phyloP scores from a whole-genome alignment of 2,888 invertebrate species.

The Drosophila affinis region DNA sequence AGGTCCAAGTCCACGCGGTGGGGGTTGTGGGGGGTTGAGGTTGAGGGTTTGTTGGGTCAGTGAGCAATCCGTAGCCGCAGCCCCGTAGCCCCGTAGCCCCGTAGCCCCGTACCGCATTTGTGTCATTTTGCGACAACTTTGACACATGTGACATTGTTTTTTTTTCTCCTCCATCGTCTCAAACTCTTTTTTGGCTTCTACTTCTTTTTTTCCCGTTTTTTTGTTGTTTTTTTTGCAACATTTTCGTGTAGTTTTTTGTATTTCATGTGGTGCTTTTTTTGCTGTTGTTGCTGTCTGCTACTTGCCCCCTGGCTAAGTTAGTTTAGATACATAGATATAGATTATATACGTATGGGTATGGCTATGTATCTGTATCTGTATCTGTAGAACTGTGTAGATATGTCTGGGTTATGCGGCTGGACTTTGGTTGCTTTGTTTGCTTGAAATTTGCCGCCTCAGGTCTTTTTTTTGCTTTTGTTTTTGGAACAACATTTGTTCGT shows the following conservation, averaged over 20 bases:
- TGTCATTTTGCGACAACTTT: constrained; percentile 81
- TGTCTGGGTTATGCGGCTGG: constrained; percentile 36
- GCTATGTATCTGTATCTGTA: constrained; percentile 22
- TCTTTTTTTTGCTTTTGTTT: not conserved
- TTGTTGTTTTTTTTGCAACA: constrained; percentile 58
- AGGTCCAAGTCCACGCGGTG: constrained; percentile 7
- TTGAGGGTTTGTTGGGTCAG: constrained; percentile 36
- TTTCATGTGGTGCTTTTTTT: constrained; percentile 58
- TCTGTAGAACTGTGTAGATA: constrained; percentile 28
- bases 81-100: too few species aligned
- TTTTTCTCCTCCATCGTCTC: constrained; percentile 36
- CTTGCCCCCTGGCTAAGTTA: constrained; percentile 62
- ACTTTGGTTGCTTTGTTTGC: constrained; percentile 44
- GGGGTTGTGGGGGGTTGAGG: constrained; percentile 10
- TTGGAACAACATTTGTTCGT: constrained; percentile 45
- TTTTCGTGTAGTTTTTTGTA: constrained; percentile 69
- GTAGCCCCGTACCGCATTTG: constrained; percentile 70
- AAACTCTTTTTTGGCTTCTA: constrained; percentile 39
- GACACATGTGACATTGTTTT: constrained; percentile 82
- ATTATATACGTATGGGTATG: constrained; percentile 17
- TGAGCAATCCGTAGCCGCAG: constrained; percentile 62
- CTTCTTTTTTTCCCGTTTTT: constrained; percentile 4
- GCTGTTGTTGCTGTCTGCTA: constrained; percentile 37
- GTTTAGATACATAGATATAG: constrained; percentile 56
- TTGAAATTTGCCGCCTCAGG: constrained; percentile 59